Evolutionary conservation across 2,797 vertebrate species (phyloP).

Genomic region (Nannoperca australis): DNA sequence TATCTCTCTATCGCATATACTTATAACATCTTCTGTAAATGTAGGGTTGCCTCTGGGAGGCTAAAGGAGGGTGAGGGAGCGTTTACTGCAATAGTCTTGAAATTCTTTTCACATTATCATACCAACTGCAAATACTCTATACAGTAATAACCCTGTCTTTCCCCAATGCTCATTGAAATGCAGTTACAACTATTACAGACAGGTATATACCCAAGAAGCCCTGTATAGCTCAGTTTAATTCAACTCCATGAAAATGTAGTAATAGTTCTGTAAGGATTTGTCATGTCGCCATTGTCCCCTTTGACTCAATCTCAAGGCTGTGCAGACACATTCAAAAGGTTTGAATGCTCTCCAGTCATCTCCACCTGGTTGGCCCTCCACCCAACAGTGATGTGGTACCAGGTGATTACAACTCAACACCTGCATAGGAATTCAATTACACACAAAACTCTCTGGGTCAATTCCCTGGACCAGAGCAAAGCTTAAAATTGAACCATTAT

Average conservation of each 20-base stretch:
- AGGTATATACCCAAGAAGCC: slow-evolving; percentile 66
- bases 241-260: slow-evolving; percentile 48
- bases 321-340: slow-evolving; percentile 66
- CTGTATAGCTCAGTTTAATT: slow-evolving; percentile 61
- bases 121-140: slow-evolving; percentile 64
- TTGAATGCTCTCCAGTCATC: slow-evolving; percentile 42
- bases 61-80: slow-evolving; percentile 68
- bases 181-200: slow-evolving; percentile 63
- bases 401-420: slow-evolving; percentile 68
- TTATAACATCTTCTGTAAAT: slow-evolving; percentile 67
- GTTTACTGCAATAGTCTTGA: slow-evolving; percentile 68
- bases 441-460: slow-evolving; percentile 66
- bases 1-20: slow-evolving; percentile 75
- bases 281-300: slow-evolving; percentile 71
- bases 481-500: slow-evolving; percentile 62
- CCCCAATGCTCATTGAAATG: slow-evolving; percentile 66
- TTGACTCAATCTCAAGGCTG: slow-evolving; percentile 66
- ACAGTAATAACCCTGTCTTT: slow-evolving; percentile 75
- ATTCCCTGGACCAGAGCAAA: slow-evolving; percentile 65
- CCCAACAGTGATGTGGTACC: slow-evolving; percentile 72
- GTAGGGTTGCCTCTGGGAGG: slow-evolving; percentile 71
- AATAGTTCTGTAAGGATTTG: slow-evolving; percentile 74
- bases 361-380: slow-evolving; percentile 49
- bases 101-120: slow-evolving; percentile 74
- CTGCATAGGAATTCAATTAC: slow-evolving; percentile 76